Evolutionary conservation across 2,797 vertebrate genomes (phyloP).

Genomic region (Oreonectes daqikongensis): DNA sequence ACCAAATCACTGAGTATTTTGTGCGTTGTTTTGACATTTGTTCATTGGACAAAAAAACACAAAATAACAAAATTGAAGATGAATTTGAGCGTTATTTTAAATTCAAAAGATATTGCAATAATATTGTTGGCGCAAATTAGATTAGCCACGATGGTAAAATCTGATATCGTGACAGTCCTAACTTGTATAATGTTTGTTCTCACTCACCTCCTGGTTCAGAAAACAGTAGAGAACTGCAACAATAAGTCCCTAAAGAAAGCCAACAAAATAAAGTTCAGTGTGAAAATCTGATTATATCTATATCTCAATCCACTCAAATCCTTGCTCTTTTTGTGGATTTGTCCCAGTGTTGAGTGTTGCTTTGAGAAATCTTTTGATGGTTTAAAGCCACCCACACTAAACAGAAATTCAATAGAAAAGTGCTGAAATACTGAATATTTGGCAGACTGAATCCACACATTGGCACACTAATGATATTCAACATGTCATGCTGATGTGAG

Average conservation of each 20-base stretch:
- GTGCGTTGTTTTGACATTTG: too few species aligned
- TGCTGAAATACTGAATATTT: background rate
- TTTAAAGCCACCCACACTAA: background rate
- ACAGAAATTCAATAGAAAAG: background rate
- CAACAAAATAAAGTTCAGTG: background rate
- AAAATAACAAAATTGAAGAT: too few species aligned
- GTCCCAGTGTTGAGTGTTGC: background rate
- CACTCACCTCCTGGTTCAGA: constrained; percentile 81
- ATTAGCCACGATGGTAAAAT: too few species aligned
- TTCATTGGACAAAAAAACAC: too few species aligned
- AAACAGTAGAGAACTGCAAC: constrained; percentile 82
- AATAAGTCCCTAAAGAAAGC: constrained; percentile 70
- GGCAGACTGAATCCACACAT: background rate
- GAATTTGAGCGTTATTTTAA: too few species aligned
- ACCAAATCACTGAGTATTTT: too few species aligned
- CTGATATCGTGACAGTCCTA: too few species aligned
- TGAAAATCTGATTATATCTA: background rate
- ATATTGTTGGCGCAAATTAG: too few species aligned
- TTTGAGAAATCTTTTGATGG: background rate
- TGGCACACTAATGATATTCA: background rate
- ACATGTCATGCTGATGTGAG: background rate
- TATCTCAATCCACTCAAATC: background rate
- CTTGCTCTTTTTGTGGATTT: background rate
- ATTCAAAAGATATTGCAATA: too few species aligned
- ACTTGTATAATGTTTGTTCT: too few species aligned